Base-by-base conservation (phyloP, 37 sponge, comb jelly and placozoan species). In the Lycopodina hypogea region DNA sequence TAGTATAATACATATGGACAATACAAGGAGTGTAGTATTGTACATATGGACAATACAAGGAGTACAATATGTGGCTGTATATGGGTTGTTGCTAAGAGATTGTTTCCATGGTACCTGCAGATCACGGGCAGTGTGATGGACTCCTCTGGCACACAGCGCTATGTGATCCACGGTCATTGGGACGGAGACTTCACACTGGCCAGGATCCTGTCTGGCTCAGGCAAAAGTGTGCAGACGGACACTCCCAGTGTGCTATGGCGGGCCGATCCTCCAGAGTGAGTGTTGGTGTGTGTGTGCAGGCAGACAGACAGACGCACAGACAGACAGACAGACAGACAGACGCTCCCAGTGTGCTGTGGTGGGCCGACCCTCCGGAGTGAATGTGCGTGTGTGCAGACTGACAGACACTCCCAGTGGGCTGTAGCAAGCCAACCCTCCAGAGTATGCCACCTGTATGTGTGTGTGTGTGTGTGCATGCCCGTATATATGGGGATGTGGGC, bases 121-220 rank as follows among this genome's bases (percentile, higher is more conserved):
- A 82, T 98, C 4, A 89, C 96, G 2, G 99, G 96, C 12, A 81
- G 63, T 33, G 86, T 93, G n/a, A 42, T 38, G 48, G 92, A 96
- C 72, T 63, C 59, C 29, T 14, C 71, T 68, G 90, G 89, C 19
- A 69, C 26, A 21, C 76, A 81, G 0, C 77, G 69, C 36, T 93
- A 84, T 62, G 73, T 87, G n/a, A 36, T 98, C n/a, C 69, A 79
- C 23, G 99, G 99, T 1, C 82, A 92, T 70, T 98, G 99, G 99
- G 99, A 98, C 60, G 87, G 86, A 52, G 68, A 62, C 50, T 78
- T 95, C 50, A 82, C 88, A 39, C 81, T 66, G 39, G 89, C 89
- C 23, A 81, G 77, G 68, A 80, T 95, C 11, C 29, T 77, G 8
- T 41, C 66, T 21, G 75, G 76, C 23, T 73, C 84, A 12, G 93